Percentiles rank a stretch among this genome's conserved stretches.
These are phyloP conservation scores for Lagocephalus sceleratus DNA, from an alignment of 2,797 vertebrate species.

Conservation along the genomic window DNA sequence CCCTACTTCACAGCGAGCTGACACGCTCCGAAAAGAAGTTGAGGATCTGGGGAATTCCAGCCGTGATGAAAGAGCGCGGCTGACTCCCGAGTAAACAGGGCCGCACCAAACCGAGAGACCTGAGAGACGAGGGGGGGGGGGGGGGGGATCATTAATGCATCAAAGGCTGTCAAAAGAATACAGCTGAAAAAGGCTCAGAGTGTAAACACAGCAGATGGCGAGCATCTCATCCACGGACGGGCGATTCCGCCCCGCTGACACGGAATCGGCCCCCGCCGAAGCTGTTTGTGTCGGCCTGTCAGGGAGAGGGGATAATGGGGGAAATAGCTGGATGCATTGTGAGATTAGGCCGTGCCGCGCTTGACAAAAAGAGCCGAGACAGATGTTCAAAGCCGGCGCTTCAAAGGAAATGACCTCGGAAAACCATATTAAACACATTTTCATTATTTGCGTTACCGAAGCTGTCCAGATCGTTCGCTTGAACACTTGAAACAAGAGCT, in stretches of 20 bases:
- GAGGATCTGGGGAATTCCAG: constrained; percentile 55
- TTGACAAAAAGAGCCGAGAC: constrained; percentile 36
- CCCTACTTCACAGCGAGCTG: constrained; percentile 19
- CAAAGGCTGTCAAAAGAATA: constrained; percentile 61
- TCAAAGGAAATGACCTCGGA: constrained; percentile 16
- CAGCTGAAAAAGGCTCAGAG: constrained; percentile 37
- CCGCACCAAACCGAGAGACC: constrained; percentile 39
- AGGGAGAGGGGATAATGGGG: constrained; percentile 51
- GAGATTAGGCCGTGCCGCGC: constrained; percentile 38
- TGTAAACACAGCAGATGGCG: constrained; percentile 62
- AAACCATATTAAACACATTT: constrained; percentile 1
- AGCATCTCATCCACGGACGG: constrained; percentile 50
- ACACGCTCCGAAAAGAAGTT: constrained; percentile 41
- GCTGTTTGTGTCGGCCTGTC: constrained; percentile 56
- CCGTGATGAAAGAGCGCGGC: constrained; percentile 59
- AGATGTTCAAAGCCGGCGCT: constrained; percentile 9
- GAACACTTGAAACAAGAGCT: no score
- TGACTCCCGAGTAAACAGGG: constrained; percentile 56
- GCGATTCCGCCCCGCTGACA: constrained; percentile 47
- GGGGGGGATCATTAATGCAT: constrained; percentile 61
- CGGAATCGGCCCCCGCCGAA: constrained; percentile 47
- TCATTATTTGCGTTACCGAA: background rate
- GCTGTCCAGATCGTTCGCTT: no score
- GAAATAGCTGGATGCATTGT: constrained; percentile 52
- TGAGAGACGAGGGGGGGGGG: constrained; percentile 48